phyloP scores from a whole-genome alignment of 2,888 invertebrate genomes.

The Acanthoscelides obtectus region DNA sequence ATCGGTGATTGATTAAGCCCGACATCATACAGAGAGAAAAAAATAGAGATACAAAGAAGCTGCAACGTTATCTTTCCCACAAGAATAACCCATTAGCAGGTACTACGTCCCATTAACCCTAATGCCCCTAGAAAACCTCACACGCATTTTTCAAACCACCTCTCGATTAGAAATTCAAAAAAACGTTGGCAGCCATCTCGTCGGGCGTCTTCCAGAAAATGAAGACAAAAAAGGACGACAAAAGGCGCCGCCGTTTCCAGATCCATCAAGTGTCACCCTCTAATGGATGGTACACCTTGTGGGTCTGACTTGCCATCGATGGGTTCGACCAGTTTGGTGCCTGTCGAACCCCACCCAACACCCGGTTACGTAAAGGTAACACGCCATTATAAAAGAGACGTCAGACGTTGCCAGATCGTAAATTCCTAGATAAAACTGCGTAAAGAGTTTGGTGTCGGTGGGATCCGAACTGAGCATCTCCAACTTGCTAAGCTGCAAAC shows the following conservation, averaged over 20 bases:
- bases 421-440: too few species aligned
- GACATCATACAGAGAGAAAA: neutral
- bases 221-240: neutral
- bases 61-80: neutral
- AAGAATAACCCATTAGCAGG: neutral
- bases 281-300: constrained; percentile 3
- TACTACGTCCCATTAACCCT: neutral
- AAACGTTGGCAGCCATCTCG: neutral
- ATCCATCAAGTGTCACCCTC: constrained; percentile 12
- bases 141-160: neutral
- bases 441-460: neutral
- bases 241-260: neutral
- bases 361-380: neutral
- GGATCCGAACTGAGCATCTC: too few species aligned
- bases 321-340: neutral
- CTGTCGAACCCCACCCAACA: neutral
- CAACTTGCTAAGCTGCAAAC: too few species aligned
- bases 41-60: neutral
- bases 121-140: neutral
- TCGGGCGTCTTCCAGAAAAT: neutral
- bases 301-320: neutral
- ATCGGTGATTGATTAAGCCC: neutral
- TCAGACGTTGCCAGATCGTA: neutral
- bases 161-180: neutral
- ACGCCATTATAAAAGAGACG: neutral